A percentile compares a stretch with the other conserved stretches of the same genome.
phyloP scores from a whole-genome alignment of 2,888 invertebrate species.

The Mellilla xanthometata region DNA sequence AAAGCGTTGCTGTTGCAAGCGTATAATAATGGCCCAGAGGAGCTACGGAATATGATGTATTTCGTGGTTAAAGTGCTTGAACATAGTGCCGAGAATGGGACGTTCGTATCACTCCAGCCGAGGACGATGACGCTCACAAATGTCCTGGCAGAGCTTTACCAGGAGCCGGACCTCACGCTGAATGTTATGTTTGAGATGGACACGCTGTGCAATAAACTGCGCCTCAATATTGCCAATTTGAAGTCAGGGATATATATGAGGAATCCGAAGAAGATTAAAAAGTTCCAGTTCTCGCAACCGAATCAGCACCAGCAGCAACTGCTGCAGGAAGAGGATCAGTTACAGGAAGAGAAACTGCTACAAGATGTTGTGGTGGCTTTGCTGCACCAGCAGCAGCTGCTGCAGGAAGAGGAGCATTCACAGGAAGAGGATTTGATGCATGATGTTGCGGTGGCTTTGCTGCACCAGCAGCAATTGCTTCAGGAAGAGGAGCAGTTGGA shows the following conservation, averaged over 20 bases:
- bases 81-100: conserved; percentile 96
- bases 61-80: conserved; percentile 99
- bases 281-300: conserved; percentile 93
- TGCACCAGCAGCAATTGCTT: too few species aligned
- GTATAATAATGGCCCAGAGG: conserved; percentile 98
- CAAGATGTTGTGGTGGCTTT: too few species aligned
- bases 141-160: conserved; percentile 97
- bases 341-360: too few species aligned
- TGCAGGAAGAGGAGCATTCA: too few species aligned
- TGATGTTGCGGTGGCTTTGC: too few species aligned
- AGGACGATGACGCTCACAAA: conserved; percentile 99
- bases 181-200: conserved; percentile 99
- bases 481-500: too few species aligned
- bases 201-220: conserved; percentile 97
- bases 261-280: conserved; percentile 92
- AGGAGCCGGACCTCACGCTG: conserved; percentile 97
- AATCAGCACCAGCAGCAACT: too few species aligned
- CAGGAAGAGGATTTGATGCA: too few species aligned
- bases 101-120: conserved; percentile 98
- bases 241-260: conserved; percentile 94
- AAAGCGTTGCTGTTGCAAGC: conserved; percentile 98
- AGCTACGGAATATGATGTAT: conserved; percentile 98
- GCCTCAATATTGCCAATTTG: conserved; percentile 92
- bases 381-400: too few species aligned
- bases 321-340: too few species aligned